phyloP scores from a whole-genome alignment of 2,113 vertebrate species.

The Sardina pilchardus region DNA sequence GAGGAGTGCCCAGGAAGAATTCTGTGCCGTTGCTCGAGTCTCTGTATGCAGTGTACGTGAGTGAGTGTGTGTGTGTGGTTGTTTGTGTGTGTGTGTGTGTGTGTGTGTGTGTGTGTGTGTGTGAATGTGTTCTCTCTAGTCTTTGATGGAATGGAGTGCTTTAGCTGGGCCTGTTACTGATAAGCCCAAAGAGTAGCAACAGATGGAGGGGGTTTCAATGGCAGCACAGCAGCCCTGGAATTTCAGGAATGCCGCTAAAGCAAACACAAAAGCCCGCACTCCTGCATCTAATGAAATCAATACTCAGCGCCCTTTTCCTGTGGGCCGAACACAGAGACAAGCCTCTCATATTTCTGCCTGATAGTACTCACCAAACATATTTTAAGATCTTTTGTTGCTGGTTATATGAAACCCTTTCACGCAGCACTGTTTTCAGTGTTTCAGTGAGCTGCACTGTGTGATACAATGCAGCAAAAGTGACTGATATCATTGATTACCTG shows the following conservation, averaged over 20 bases:
- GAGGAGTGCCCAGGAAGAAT: neutral
- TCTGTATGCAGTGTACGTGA: neutral
- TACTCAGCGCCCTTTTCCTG: constrained; percentile 60
- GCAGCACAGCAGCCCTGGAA: constrained; percentile 57
- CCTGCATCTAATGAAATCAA: constrained; percentile 73
- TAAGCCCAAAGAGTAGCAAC: constrained; percentile 41
- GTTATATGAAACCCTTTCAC: neutral
- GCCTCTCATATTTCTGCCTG: constrained; percentile 29
- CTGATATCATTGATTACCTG: neutral
- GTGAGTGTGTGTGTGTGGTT: neutral
- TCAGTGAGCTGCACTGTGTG: neutral
- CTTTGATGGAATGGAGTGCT: neutral
- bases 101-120: neutral
- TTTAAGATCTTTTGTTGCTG: neutral
- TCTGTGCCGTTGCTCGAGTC: neutral
- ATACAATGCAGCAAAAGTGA: neutral
- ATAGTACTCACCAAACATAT: neutral
- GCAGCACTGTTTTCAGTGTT: neutral
- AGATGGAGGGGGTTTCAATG: constrained; percentile 29
- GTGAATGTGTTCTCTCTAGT: neutral
- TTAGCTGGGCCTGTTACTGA: constrained; percentile 48
- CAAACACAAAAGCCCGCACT: constrained; percentile 73
- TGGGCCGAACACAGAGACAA: constrained; percentile 45
- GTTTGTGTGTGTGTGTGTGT: neutral
- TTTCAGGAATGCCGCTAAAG: constrained; percentile 73